Conservation (phyloP, 2,888 invertebrate genomes). For the Lasiommata megera region DNA sequence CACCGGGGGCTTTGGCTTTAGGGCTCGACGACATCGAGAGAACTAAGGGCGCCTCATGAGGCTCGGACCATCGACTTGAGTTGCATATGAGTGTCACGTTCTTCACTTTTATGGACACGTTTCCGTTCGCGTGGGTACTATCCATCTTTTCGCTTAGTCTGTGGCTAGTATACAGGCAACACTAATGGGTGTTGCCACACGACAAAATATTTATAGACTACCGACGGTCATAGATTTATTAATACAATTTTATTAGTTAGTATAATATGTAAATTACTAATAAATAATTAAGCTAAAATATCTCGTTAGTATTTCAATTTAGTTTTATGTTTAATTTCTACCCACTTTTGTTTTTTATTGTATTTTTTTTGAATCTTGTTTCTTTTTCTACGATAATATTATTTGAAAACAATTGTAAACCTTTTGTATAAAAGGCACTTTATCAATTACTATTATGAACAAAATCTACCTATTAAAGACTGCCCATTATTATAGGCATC, state of each 20-base stretch:
- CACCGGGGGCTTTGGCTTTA: no score
- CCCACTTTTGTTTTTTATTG: neutral
- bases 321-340: neutral
- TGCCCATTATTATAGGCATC: neutral
- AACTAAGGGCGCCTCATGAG: no score
- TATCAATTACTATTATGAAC: neutral
- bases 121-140: no score
- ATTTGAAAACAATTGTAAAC: neutral
- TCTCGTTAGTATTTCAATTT: neutral
- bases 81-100: no score
- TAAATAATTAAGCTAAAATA: conserved; percentile 10
- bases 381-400: neutral
- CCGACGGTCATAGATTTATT: conserved; percentile 23
- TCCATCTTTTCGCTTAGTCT: neutral
- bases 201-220: conserved; percentile 11
- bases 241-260: conserved; percentile 4
- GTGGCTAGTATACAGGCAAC: neutral
- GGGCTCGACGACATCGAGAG: no score
- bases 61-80: no score
- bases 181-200: conserved; percentile 13
- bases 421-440: conserved; percentile 7
- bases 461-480: neutral
- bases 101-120: no score
- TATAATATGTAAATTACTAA: conserved; percentile 3
- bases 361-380: neutral